Evolutionary conservation across 1,140 invertebrate species (phyloP).

Genomic region (Ganaspis sp.): DNA sequence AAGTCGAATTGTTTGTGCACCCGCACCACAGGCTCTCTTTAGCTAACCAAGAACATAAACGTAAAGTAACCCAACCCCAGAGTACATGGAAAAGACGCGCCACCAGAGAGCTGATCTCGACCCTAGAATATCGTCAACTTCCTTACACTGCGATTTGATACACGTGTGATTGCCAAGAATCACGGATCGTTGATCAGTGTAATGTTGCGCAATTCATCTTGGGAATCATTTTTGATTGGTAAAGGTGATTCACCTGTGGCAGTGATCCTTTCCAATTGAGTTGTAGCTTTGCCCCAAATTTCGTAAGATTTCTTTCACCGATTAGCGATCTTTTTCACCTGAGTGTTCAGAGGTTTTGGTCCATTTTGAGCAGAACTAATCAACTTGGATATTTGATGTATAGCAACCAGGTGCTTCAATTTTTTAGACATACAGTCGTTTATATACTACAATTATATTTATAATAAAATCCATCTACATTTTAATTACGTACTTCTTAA

Average conservation of each 20-base stretch:
- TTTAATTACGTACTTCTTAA: no score
- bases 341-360: not conserved
- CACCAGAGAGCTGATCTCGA: not conserved
- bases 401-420: not conserved
- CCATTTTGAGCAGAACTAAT: slow-evolving; percentile 15
- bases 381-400: not conserved
- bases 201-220: slow-evolving; percentile 25
- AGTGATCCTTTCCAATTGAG: not conserved
- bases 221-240: not conserved
- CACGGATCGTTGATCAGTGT: slow-evolving; percentile 14
- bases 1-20: slow-evolving; percentile 67
- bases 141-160: slow-evolving; percentile 19
- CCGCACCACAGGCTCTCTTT: slow-evolving; percentile 29
- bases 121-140: not conserved
- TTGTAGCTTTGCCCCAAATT: not conserved
- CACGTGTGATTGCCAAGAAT: slow-evolving; percentile 20
- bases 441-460: no score
- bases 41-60: not conserved
- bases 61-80: not conserved
- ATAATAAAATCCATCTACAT: no score
- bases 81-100: not conserved
- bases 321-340: not conserved
- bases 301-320: not conserved
- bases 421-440: no score
- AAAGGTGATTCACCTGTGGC: not conserved